phyloP scores from a whole-genome alignment of 1,140 invertebrate genomes.

The Triops cancriformis region DNA sequence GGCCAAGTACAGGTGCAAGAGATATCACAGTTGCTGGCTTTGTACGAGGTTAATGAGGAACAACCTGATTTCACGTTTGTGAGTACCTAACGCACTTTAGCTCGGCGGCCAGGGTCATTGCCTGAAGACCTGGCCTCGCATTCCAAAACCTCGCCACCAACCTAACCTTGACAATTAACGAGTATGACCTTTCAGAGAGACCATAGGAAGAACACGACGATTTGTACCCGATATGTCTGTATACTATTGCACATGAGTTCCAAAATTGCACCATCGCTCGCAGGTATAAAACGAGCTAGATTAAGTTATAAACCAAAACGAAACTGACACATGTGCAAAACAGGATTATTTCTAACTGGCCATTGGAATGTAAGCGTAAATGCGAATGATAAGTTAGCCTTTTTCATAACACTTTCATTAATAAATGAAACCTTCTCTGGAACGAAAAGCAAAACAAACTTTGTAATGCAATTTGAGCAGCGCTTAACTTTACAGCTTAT shows the following conservation, averaged over 20 bases:
- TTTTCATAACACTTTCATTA: background rate
- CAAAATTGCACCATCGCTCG: background rate
- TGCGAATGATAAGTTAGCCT: background rate
- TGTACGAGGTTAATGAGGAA: too few species aligned
- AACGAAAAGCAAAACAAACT: background rate
- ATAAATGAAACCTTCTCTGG: background rate
- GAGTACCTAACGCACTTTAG: background rate
- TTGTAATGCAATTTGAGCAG: background rate
- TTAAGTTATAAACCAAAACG: background rate
- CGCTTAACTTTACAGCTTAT: conserved; percentile 27
- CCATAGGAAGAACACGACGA: background rate
- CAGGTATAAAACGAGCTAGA: background rate
- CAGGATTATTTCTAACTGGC: background rate
- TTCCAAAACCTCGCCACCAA: background rate
- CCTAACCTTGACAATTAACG: background rate
- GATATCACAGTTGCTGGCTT: too few species aligned
- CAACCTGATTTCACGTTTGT: background rate
- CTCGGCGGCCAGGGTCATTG: background rate
- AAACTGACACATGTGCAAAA: background rate
- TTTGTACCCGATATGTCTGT: background rate
- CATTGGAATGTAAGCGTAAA: background rate
- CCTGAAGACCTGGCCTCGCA: background rate
- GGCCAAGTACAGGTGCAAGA: too few species aligned
- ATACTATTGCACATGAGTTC: background rate
- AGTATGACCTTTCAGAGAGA: background rate